phyloP scores from a whole-genome alignment of 1,140 invertebrate species.

The Trichonephila clavipes region DNA sequence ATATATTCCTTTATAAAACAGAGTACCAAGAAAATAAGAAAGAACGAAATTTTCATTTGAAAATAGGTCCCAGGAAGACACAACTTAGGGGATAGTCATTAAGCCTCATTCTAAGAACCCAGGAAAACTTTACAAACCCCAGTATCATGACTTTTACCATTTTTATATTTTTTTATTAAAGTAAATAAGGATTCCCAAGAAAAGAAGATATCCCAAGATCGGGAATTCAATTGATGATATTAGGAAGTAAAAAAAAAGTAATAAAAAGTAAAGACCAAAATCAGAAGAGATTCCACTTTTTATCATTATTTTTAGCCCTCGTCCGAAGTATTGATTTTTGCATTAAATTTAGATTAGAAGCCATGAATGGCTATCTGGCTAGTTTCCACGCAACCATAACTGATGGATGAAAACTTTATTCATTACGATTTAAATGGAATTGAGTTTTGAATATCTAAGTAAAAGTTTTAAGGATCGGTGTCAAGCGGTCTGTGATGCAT shows the following conservation, averaged over 20 bases:
- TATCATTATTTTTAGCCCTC: slow-evolving; percentile 64
- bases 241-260: not conserved
- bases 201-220: slow-evolving; percentile 20
- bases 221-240: slow-evolving; percentile 49
- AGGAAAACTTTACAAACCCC: slow-evolving; percentile 43
- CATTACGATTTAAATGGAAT: slow-evolving; percentile 73
- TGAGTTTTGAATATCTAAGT: slow-evolving; percentile 55
- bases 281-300: not conserved
- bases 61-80: not conserved
- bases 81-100: slow-evolving; percentile 14
- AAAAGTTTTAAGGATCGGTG: not conserved
- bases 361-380: slow-evolving; percentile 63
- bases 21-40: not conserved
- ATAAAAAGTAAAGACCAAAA: not conserved
- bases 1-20: not conserved
- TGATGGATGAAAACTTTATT: slow-evolving; percentile 64
- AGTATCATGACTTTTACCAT: not conserved
- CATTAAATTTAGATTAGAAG: slow-evolving; percentile 75
- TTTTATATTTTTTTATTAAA: slow-evolving; percentile 29
- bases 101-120: slow-evolving; percentile 28
- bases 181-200: slow-evolving; percentile 55
- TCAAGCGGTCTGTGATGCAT: slow-evolving; percentile 12
- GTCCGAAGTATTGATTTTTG: slow-evolving; percentile 71
- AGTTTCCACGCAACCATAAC: slow-evolving; percentile 60
- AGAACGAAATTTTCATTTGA: not conserved